Base-by-base conservation (phyloP, 2,113 vertebrate species). In the Vulpes lagopus region DNA sequence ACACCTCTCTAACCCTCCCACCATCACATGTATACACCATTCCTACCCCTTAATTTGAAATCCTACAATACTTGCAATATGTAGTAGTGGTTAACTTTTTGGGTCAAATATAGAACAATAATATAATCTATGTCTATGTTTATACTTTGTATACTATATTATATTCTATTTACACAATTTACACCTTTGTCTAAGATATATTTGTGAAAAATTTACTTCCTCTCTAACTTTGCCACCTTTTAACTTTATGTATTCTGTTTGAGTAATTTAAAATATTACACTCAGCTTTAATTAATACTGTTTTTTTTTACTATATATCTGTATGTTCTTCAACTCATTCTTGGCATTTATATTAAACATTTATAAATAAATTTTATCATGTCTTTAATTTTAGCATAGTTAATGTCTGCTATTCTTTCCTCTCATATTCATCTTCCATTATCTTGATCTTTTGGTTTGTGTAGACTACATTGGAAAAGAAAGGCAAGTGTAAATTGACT, bases 1-100 rank as follows among this genome's bases (percentile, higher is more conserved):
- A 1, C 11, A 71, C 2, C 8, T 17, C 30, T 25, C 32, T 84
- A n/a, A 0, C 4, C 8, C 12, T 1, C n/a, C 35, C 3, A 71
- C 27, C 49, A 10, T 51, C 3, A 64, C 27, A 35, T 11, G 17
- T 19, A 14, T 14, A 93, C 8, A 32, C 2, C 0, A 49, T 23
- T 49, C 22, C 12, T 86, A 20, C 12, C 23, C 0, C 8, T 51
- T 35, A 71, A 64, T 74, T 51, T 59, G 17, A 85, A 73, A 89
- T 64, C 8, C 0, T 71, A 59, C 8, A 84, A 51, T 73, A 7
- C 3, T 80, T 35, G 11, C 3, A 65, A 88, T 27, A 59, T 74
- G 85, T 27, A 32, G 9, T 78, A 62, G 1, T 95, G 8, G 23
- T 80, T 65, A 23, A 27, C 4, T 35, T 73, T 85, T 59, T 1